These are phyloP conservation scores for Fukomys damarensis DNA, from an alignment of 2,113 vertebrate species.

Conservation along the genomic window DNA sequence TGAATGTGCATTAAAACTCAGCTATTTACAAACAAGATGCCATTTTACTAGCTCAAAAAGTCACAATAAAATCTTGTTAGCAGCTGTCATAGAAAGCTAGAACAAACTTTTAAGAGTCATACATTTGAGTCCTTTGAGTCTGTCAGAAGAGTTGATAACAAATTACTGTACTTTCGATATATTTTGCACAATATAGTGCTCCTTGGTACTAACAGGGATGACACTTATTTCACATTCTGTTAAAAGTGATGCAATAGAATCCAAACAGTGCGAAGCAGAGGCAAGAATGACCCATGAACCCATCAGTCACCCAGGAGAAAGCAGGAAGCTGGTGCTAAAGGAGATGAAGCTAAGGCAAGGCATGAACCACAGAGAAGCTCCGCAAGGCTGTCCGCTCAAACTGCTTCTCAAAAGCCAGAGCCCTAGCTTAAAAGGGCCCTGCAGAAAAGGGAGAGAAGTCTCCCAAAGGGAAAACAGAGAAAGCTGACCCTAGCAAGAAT, in stretches of 20 bases:
- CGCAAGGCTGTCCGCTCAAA: too few relatives aligned
- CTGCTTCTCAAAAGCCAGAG: too few relatives aligned
- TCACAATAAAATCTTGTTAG: not conserved
- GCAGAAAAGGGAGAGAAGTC: slow-evolving; percentile 90
- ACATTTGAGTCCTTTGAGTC: not conserved
- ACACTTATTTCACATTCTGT: not conserved
- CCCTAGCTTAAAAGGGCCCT: too few relatives aligned
- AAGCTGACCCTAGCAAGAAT: slow-evolving; percentile 89
- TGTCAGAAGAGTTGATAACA: not conserved
- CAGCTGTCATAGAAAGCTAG: not conserved
- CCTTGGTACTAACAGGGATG: not conserved
- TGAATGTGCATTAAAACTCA: not conserved
- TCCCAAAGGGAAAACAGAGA: slow-evolving; percentile 94
- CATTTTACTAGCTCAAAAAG: not conserved
- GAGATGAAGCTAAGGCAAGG: too few relatives aligned
- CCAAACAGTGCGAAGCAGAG: too few relatives aligned
- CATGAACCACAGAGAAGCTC: too few relatives aligned
- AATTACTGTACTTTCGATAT: not conserved
- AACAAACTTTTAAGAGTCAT: not conserved
- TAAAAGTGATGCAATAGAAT: not conserved
- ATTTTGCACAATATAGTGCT: not conserved
- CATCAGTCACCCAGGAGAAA: too few relatives aligned
- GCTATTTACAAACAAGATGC: not conserved
- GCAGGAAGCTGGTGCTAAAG: too few relatives aligned
- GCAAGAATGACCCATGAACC: too few relatives aligned